A percentile compares a stretch with the other conserved stretches of the same genome.
Conservation (phyloP, 2,113 vertebrate species). For the Tragelaphus scriptus region DNA sequence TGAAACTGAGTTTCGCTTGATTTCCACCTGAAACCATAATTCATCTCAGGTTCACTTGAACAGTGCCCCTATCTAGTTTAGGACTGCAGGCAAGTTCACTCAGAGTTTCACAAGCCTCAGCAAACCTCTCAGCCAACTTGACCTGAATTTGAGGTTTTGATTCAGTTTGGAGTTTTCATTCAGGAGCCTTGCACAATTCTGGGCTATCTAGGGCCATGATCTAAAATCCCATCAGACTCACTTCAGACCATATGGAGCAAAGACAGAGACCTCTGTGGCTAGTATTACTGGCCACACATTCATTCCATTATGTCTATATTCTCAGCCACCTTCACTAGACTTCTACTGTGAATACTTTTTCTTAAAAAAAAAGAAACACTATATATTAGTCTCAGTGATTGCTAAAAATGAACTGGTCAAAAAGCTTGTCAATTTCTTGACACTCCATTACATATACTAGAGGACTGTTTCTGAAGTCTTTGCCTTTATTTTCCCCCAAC, state of each 20-base stretch:
- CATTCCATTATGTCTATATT: slow-evolving; percentile 52
- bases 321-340: slow-evolving; percentile 67
- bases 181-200: not conserved
- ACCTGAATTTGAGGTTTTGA: slow-evolving; percentile 27
- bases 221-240: slow-evolving; percentile 68
- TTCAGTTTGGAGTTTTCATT: not conserved
- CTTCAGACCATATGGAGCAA: slow-evolving; percentile 60
- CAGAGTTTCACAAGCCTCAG: slow-evolving; percentile 7
- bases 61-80: not conserved
- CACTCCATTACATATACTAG: slow-evolving; percentile 57
- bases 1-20: not conserved
- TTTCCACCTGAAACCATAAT: slow-evolving; percentile 26
- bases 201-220: slow-evolving; percentile 44
- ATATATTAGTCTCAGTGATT: slow-evolving; percentile 63
- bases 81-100: slow-evolving; percentile 10
- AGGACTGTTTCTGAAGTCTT: slow-evolving; percentile 65
- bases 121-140: slow-evolving; percentile 42
- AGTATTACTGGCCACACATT: slow-evolving; percentile 44
- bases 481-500: slow-evolving; percentile 69
- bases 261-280: slow-evolving; percentile 65
- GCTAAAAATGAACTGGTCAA: slow-evolving; percentile 71
- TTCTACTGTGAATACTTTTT: slow-evolving; percentile 49
- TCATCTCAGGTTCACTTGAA: slow-evolving; percentile 43
- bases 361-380: not conserved
- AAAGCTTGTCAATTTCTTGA: slow-evolving; percentile 77